Conservation (phyloP, 2,797 vertebrate genomes). For the Staurois parvus region DNA sequence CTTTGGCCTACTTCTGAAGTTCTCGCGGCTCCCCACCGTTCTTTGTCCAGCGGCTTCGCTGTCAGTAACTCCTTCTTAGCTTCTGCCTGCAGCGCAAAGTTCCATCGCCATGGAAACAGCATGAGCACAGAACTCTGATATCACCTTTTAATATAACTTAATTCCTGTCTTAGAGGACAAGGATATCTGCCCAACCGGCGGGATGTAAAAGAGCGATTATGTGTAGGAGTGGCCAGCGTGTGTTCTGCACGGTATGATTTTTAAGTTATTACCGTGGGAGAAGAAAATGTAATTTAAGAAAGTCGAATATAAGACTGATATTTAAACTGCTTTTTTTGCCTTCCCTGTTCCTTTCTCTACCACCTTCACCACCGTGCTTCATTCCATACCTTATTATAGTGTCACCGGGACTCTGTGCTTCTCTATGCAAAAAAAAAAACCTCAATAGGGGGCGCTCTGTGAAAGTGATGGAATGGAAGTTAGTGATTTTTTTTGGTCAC, state of each 20-base stretch:
- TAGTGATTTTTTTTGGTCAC: too few relatives aligned
- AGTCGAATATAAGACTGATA: too few relatives aligned
- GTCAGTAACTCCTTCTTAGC: not conserved
- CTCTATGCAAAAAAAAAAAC: too few relatives aligned
- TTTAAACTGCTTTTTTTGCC: too few relatives aligned
- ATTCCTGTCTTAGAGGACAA: not conserved
- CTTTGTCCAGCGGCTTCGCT: not conserved
- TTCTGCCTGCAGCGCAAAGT: not conserved
- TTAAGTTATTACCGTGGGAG: too few relatives aligned
- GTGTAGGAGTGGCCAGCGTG: not conserved
- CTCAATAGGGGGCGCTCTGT: too few relatives aligned
- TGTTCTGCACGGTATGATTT: not conserved
- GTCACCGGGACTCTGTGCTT: too few relatives aligned
- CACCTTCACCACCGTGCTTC: too few relatives aligned
- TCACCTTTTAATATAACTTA: constrained; percentile 2
- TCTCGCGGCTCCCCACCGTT: not conserved
- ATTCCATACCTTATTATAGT: too few relatives aligned
- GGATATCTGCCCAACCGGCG: not conserved
- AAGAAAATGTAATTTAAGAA: too few relatives aligned
- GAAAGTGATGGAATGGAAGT: too few relatives aligned
- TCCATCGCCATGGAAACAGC: not conserved
- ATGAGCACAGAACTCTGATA: not conserved
- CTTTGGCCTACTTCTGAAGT: not conserved
- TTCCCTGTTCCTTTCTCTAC: too few relatives aligned
- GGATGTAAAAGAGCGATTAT: not conserved